These are phyloP conservation scores for Lucinisca nassula DNA, from an alignment of 2,888 invertebrate species.

Conservation along the genomic window DNA sequence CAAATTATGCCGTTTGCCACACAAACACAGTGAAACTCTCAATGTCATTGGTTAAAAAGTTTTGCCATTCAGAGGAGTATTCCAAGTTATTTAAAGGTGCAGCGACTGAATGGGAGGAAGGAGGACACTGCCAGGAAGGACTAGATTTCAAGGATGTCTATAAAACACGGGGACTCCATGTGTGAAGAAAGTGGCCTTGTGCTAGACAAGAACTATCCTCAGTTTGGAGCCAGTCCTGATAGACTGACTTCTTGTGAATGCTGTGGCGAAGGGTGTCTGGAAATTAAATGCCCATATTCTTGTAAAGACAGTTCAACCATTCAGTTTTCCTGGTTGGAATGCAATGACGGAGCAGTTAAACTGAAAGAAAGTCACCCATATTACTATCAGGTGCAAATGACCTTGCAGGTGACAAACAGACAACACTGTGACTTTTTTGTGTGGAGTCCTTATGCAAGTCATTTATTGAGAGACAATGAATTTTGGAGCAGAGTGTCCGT, in stretches of 20 bases:
- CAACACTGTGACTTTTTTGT: constrained; percentile 61
- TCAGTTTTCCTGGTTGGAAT: neutral
- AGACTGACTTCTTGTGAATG: constrained; percentile 48
- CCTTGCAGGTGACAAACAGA: constrained; percentile 5
- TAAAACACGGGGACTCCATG: constrained; percentile 16
- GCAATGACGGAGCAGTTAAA: neutral
- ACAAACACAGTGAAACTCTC: constrained; percentile 15
- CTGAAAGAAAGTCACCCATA: constrained; percentile 33
- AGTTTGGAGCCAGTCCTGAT: constrained; percentile 60
- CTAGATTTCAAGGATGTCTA: neutral
- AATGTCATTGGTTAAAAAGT: neutral
- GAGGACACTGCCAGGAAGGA: constrained; percentile 18
- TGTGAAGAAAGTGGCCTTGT: constrained; percentile 9
- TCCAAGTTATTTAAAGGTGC: neutral
- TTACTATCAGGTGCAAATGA: constrained; percentile 60
- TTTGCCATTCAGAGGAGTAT: neutral
- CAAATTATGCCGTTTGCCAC: constrained; percentile 19
- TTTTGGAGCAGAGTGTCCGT: neutral
- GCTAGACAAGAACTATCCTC: constrained; percentile 13
- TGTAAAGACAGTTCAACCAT: neutral
- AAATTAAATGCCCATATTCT: constrained; percentile 54
- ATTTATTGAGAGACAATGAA: constrained; percentile 46
- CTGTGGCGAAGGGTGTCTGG: constrained; percentile 40
- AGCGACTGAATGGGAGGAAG: constrained; percentile 29
- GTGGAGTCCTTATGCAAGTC: constrained; percentile 42